These are phyloP conservation scores for Pandemis heparana DNA, from an alignment of 2,888 invertebrate genomes.

Conservation along the genomic window DNA sequence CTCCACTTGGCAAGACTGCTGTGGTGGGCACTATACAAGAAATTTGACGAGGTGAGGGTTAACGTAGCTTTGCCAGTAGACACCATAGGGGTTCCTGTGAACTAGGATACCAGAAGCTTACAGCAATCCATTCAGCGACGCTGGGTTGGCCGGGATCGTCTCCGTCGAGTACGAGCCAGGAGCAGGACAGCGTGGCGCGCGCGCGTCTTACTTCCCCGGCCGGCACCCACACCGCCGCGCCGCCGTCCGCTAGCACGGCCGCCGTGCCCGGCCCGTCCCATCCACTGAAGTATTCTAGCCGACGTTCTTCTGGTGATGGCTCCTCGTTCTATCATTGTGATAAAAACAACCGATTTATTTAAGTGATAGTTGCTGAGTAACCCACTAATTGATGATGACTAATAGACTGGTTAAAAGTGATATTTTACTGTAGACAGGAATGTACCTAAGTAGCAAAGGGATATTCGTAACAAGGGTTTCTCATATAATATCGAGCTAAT, in stretches of 20 bases:
- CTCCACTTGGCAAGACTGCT: no score
- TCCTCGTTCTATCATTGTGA: conserved; percentile 88
- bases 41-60: no score
- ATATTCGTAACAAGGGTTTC: no score
- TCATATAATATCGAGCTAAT: no score
- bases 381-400: no score
- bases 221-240: conserved; percentile 96
- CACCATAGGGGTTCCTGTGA: background rate
- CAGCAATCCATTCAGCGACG: conserved; percentile 89
- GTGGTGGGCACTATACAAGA: no score
- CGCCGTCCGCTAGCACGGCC: conserved; percentile 91
- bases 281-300: conserved; percentile 92
- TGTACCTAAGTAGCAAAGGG: no score
- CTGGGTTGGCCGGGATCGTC: conserved; percentile 87
- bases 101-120: conserved; percentile 51
- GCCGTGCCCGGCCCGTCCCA: conserved; percentile 93
- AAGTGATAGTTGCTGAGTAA: no score
- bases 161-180: conserved; percentile 95
- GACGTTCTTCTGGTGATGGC: conserved; percentile 90
- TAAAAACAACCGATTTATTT: no score
- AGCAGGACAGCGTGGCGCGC: conserved; percentile 92
- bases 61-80: no score
- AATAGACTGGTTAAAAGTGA: no score
- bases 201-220: conserved; percentile 95
- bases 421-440: no score